Evolutionary conservation across 2,888 invertebrate genomes (phyloP).

Genomic region (Mechanitis mazaeus): DNA sequence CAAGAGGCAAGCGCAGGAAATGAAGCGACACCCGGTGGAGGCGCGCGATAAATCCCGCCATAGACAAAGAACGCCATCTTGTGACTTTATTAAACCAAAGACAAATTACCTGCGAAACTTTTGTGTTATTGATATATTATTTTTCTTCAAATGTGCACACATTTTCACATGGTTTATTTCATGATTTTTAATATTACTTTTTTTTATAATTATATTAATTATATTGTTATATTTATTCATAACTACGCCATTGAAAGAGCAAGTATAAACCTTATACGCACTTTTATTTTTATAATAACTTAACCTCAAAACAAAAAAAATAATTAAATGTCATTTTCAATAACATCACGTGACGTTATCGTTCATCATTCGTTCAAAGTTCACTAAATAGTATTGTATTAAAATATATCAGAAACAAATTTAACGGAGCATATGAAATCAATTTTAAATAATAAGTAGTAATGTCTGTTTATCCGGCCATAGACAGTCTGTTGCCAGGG

Average conservation of each 20-base stretch:
- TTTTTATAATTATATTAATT: no score
- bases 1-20: constrained; percentile 71
- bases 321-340: no score
- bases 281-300: no score
- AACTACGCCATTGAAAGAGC: no score
- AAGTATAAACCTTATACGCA: no score
- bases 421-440: constrained; percentile 34
- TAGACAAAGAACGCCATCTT: constrained; percentile 69
- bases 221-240: no score
- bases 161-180: no score
- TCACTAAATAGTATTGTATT: background rate
- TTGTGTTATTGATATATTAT: constrained; percentile 15
- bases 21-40: constrained; percentile 63
- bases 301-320: no score
- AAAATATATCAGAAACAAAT: constrained; percentile 26
- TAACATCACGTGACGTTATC: no score
- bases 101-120: constrained; percentile 55
- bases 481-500: no score
- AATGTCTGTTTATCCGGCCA: constrained; percentile 35
- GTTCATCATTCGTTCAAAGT: no score
- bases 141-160: background rate
- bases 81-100: constrained; percentile 62
- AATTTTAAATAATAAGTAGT: constrained; percentile 49
- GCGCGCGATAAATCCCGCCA: constrained; percentile 53
- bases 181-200: no score